phyloP scores from a whole-genome alignment of 2,797 vertebrate genomes.

The Arrhamphus sclerolepis region DNA sequence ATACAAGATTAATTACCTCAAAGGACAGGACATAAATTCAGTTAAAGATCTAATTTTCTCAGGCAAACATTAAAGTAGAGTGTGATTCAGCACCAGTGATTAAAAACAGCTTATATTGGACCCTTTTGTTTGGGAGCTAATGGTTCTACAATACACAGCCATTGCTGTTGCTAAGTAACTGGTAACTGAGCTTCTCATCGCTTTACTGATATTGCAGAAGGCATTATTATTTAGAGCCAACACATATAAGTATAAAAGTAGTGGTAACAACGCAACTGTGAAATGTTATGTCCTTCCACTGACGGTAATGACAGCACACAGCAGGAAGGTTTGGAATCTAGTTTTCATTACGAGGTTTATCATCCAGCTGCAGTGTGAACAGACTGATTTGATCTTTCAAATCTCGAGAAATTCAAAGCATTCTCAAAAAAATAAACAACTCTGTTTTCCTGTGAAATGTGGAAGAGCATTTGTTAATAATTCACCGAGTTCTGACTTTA shows the following conservation, averaged over 20 bases:
- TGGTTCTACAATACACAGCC: slow-evolving; percentile 20
- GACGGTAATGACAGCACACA: slow-evolving; percentile 1
- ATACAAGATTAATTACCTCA: slow-evolving; percentile 17
- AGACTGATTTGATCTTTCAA: too few species aligned
- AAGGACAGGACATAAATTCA: slow-evolving; percentile 20
- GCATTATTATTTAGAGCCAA: slow-evolving; percentile 31
- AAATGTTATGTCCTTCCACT: not conserved
- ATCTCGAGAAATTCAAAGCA: too few species aligned
- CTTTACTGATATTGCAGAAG: slow-evolving; percentile 31
- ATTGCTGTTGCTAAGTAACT: slow-evolving; percentile 61
- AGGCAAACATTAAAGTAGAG: slow-evolving; percentile 31
- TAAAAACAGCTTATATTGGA: slow-evolving; percentile 43
- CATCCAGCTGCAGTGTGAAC: too few species aligned
- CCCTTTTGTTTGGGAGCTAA: slow-evolving; percentile 28
- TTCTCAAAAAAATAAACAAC: too few species aligned
- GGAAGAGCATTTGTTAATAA: too few species aligned
- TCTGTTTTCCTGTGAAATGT: too few species aligned
- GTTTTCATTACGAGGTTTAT: too few species aligned
- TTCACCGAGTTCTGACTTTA: too few species aligned
- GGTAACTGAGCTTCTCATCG: slow-evolving; percentile 44
- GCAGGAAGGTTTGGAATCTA: not conserved
- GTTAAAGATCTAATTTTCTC: slow-evolving; percentile 31
- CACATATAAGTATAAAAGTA: slow-evolving; percentile 24
- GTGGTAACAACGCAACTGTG: not conserved
- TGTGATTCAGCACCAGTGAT: slow-evolving; percentile 52